Conservation (phyloP, 2,113 vertebrate genomes). For the Chelonoidis abingdonii region DNA sequence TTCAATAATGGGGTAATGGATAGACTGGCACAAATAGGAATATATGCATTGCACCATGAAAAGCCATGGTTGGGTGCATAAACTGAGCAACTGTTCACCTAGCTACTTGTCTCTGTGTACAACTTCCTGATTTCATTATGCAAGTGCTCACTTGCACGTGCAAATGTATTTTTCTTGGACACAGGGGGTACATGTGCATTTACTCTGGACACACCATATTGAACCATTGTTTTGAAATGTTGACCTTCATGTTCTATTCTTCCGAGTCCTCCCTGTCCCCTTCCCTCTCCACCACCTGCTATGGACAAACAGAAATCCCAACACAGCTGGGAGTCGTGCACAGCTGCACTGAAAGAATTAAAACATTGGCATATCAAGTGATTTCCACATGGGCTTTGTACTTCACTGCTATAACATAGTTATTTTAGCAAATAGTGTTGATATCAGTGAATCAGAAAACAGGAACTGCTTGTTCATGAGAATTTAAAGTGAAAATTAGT, state of each 20-base stretch:
- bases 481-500: slow-evolving; percentile 62
- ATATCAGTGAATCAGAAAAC: slow-evolving; percentile 39
- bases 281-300: not conserved
- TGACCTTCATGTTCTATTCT: not conserved
- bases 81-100: not conserved
- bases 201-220: not conserved
- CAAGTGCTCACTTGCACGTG: not conserved
- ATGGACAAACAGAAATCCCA: not conserved
- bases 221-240: not conserved
- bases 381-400: not conserved
- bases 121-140: not conserved
- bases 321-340: not conserved
- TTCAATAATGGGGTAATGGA: not conserved
- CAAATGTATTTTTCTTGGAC: not conserved
- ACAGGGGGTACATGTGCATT: not conserved
- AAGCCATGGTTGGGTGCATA: not conserved
- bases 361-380: not conserved
- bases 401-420: not conserved
- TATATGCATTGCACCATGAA: not conserved
- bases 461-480: slow-evolving; percentile 65
- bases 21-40: not conserved
- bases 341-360: not conserved
- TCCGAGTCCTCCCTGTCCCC: not conserved
- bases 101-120: not conserved
- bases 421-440: not conserved